These are phyloP conservation scores for Hedychridium roseum DNA, from an alignment of 2,888 invertebrate genomes.

Conservation along the genomic window DNA sequence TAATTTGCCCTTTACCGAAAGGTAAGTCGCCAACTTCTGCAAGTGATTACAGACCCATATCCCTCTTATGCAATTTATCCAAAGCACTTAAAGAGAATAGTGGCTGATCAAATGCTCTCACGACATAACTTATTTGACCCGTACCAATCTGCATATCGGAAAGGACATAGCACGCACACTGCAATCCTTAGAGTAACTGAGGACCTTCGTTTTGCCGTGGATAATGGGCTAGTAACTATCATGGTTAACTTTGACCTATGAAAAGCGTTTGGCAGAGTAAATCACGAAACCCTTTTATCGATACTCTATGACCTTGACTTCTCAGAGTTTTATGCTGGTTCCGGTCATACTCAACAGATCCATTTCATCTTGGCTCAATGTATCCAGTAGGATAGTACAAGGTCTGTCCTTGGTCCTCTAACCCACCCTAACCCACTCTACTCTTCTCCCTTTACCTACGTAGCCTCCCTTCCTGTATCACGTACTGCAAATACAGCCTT, in stretches of 20 bases:
- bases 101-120: not conserved
- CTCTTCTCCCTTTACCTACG: conserved; percentile 10
- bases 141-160: too few relatives aligned
- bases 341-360: conserved; percentile 7
- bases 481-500: too few relatives aligned
- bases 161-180: conserved; percentile 25
- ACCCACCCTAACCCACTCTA: too few relatives aligned
- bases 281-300: conserved; percentile 27
- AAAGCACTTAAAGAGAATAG: not conserved
- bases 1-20: not conserved
- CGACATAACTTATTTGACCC: not conserved
- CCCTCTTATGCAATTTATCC: not conserved
- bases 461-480: not conserved
- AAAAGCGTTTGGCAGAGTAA: conserved; percentile 44
- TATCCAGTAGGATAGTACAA: conserved; percentile 3
- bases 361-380: not conserved
- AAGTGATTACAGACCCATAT: not conserved
- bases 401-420: conserved; percentile 13
- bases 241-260: conserved; percentile 40
- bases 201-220: conserved; percentile 33
- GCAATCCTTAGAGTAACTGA: conserved; percentile 37
- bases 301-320: conserved; percentile 29
- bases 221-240: conserved; percentile 29
- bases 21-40: not conserved
- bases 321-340: conserved; percentile 62